Conservation (phyloP, 2,113 vertebrate genomes). For the Anas platyrhynchos region DNA sequence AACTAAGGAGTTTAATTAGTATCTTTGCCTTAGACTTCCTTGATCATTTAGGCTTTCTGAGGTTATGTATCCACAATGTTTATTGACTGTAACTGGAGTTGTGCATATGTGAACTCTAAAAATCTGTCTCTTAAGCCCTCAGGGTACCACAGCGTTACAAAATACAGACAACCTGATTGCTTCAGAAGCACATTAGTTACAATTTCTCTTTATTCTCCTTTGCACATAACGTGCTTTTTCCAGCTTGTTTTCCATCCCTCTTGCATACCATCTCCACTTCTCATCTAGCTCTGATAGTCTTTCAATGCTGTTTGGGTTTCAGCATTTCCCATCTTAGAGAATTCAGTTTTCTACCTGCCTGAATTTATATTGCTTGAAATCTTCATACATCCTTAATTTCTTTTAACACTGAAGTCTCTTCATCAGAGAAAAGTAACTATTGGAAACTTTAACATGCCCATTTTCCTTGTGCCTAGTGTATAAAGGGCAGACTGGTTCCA, state of each 20-base stretch:
- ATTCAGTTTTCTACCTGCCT: not conserved
- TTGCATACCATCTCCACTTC: not conserved
- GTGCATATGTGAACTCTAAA: not conserved
- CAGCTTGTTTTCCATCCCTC: not conserved
- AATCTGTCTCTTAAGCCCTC: not conserved
- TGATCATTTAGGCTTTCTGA: not conserved
- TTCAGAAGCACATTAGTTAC: not conserved
- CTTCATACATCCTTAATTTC: not conserved
- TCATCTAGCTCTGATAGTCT: not conserved
- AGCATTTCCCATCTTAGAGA: not conserved
- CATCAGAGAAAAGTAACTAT: not conserved
- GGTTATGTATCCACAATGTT: not conserved
- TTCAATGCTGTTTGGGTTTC: not conserved
- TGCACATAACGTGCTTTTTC: not conserved
- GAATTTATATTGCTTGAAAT: not conserved
- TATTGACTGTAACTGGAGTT: not conserved
- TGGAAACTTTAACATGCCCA: not conserved
- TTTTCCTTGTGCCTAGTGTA: not conserved
- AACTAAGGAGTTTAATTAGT: not conserved
- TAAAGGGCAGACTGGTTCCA: conserved; percentile 40
- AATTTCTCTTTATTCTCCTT: not conserved
- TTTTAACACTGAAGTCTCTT: not conserved
- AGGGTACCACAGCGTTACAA: not conserved
- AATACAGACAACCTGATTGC: not conserved
- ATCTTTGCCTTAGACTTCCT: not conserved